A percentile compares a stretch with the other conserved stretches of the same genome.
These are phyloP conservation scores for Hybognathus amarus DNA, from an alignment of 2,797 vertebrate species.

Conservation along the genomic window DNA sequence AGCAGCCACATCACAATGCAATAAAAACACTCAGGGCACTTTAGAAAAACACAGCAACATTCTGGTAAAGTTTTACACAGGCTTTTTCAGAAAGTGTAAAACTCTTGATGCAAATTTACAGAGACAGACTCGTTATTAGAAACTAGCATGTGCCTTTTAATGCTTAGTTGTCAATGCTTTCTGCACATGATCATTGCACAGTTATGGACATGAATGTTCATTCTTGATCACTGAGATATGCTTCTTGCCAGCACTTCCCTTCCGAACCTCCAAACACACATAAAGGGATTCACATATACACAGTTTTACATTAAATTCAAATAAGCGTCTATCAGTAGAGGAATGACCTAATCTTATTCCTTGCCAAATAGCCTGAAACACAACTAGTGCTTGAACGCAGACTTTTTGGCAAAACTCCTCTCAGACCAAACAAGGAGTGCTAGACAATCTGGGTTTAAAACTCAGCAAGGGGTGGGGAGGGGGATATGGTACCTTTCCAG, in stretches of 20 bases:
- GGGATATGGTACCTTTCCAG: conserved; percentile 63
- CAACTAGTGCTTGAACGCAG: conserved; percentile 65
- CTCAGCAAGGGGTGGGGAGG: conserved; percentile 53
- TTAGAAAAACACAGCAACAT: not conserved
- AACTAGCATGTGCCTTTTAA: not conserved
- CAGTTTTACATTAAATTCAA: conserved; percentile 55
- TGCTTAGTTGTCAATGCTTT: not conserved
- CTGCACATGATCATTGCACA: not conserved
- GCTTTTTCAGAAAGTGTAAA: not conserved
- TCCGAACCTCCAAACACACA: conserved; percentile 44
- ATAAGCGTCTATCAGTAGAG: conserved; percentile 56
- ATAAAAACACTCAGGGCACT: not conserved
- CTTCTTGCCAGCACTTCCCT: conserved; percentile 24
- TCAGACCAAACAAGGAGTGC: conserved; percentile 78
- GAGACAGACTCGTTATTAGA: conserved; percentile 1
- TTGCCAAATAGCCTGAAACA: conserved; percentile 67
- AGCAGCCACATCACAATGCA: not conserved
- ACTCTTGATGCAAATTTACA: not conserved
- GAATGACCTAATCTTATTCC: conserved; percentile 64
- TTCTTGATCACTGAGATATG: not conserved
- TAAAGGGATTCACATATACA: conserved; percentile 12
- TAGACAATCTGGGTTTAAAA: conserved; percentile 60
- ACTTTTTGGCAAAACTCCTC: conserved; percentile 61
- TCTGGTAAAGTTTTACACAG: not conserved
- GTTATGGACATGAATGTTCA: conserved; percentile 5